A percentile compares a stretch with the other conserved stretches of the same genome.
Evolutionary conservation across 2,113 vertebrate genomes (phyloP).

Genomic region (Atlantisia rogersi): DNA sequence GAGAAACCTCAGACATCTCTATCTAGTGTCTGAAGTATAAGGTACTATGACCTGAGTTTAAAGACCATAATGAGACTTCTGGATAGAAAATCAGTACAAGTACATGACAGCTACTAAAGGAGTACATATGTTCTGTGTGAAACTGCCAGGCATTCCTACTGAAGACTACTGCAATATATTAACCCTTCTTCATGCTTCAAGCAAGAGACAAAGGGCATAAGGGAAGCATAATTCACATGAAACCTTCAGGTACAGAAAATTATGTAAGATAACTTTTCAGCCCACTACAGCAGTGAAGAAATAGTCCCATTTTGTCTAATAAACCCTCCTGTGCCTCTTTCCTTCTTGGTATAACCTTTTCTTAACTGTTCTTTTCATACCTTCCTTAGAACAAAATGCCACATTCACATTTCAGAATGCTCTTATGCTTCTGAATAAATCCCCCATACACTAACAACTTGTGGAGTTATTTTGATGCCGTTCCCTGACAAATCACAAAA

Average conservation of each 20-base stretch:
- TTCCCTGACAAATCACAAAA: background rate
- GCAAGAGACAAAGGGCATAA: background rate
- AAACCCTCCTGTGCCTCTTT: background rate
- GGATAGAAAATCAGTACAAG: background rate
- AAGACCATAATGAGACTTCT: background rate
- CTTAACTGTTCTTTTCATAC: background rate
- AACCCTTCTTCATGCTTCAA: background rate
- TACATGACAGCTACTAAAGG: background rate
- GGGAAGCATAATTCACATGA: background rate
- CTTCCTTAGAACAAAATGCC: background rate
- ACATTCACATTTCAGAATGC: background rate
- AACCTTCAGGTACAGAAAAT: background rate
- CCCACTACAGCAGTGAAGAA: background rate
- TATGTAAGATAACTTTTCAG: background rate
- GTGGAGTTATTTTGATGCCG: background rate
- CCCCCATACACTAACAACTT: background rate
- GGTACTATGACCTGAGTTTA: background rate
- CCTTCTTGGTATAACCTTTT: background rate
- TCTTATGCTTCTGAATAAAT: background rate
- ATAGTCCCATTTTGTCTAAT: background rate
- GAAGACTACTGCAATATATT: background rate
- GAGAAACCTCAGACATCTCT: background rate
- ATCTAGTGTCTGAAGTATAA: background rate
- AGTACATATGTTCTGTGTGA: background rate
- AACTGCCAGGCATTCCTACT: background rate